Percentiles rank a stretch among this genome's conserved stretches.
Conservation (phyloP, 1,140 invertebrate genomes). For the Campoletis sonorensis region DNA sequence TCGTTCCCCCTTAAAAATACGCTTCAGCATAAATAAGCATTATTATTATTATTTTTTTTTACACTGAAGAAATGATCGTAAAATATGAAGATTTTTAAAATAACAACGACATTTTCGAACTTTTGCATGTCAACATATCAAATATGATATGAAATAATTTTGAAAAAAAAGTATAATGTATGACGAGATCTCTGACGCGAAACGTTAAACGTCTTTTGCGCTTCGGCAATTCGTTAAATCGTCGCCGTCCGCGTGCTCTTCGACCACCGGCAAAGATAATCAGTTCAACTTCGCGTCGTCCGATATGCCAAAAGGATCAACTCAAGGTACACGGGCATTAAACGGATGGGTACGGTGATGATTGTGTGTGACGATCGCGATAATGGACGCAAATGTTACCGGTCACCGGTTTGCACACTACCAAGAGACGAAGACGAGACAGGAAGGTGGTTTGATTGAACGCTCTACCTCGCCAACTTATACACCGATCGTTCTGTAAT, state of each 20-base stretch:
- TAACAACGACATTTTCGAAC: no score
- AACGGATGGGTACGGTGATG: conserved; percentile 50
- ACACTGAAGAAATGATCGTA: no score
- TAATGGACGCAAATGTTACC: conserved; percentile 54
- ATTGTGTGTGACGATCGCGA: conserved; percentile 56
- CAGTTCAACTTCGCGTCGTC: conserved; percentile 32
- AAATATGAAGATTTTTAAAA: no score
- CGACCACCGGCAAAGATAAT: not conserved
- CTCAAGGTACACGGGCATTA: not conserved
- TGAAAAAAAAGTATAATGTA: conserved; percentile 11
- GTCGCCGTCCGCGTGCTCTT: conserved; percentile 20
- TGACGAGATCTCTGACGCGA: conserved; percentile 23
- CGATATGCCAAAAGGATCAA: conserved; percentile 17
- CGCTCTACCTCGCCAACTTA: conserved; percentile 45
- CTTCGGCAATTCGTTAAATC: conserved; percentile 48
- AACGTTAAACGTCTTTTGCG: conserved; percentile 44
- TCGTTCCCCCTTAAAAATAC: no score
- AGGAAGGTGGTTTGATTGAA: conserved; percentile 73
- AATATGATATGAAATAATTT: not conserved
- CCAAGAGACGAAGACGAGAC: conserved; percentile 64
- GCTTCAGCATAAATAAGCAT: no score
- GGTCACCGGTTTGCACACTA: conserved; percentile 31
- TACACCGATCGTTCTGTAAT: conserved; percentile 70
- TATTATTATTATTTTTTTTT: no score
- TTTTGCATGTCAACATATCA: no score